Evolutionary conservation across 1,140 invertebrate species (phyloP).

Genomic region (Lepeophtheirus salmonis): DNA sequence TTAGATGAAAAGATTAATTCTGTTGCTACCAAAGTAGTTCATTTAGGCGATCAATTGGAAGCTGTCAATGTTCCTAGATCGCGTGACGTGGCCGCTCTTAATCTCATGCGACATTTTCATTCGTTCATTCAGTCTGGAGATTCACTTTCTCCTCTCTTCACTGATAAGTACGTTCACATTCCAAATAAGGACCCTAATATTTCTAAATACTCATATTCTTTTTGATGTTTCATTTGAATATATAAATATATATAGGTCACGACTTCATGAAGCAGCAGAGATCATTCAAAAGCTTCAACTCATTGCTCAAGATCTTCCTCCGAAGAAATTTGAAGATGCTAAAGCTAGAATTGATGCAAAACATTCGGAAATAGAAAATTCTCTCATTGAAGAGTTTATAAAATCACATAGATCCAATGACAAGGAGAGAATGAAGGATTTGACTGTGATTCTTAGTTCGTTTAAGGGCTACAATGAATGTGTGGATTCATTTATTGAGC

Average conservation of each 20-base stretch:
- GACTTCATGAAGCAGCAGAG: conserved; percentile 90
- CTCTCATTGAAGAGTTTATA: conserved; percentile 85
- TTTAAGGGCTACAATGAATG: conserved; percentile 93
- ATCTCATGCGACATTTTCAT: conserved; percentile 75
- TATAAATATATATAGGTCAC: conserved; percentile 18
- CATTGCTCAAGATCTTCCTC: conserved; percentile 80
- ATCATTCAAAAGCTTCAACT: conserved; percentile 90
- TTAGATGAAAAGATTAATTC: conserved; percentile 87
- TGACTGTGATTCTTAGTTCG: conserved; percentile 72
- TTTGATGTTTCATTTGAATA: not conserved
- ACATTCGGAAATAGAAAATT: conserved; percentile 82
- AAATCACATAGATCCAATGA: conserved; percentile 48
- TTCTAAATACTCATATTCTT: not conserved
- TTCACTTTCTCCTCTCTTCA: conserved; percentile 63
- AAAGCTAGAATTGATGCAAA: conserved; percentile 76
- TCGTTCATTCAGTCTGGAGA: conserved; percentile 77
- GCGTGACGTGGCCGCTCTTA: conserved; percentile 79
- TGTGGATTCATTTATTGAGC: conserved; percentile 89
- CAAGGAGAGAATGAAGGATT: conserved; percentile 70
- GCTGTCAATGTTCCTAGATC: conserved; percentile 85
- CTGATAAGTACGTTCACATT: conserved; percentile 49
- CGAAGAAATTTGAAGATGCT: conserved; percentile 61
- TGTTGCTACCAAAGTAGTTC: conserved; percentile 89
- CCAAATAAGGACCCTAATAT: conserved; percentile 35
- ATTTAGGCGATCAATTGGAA: conserved; percentile 90